These are phyloP conservation scores for Hydrophis major DNA, from an alignment of 2,797 vertebrate genomes.

Conservation along the genomic window DNA sequence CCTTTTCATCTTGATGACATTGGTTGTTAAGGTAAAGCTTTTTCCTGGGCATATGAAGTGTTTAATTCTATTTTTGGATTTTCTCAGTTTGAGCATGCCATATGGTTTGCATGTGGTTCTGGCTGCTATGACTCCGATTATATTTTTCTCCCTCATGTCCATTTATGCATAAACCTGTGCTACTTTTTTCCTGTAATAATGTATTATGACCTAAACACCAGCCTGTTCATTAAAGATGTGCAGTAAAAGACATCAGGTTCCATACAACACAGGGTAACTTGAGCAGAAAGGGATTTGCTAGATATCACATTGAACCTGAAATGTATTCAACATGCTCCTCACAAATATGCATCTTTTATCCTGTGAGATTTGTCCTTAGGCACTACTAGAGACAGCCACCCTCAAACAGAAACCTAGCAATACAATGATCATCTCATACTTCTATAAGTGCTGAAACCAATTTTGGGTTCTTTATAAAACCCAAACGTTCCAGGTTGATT, in stretches of 20 bases:
- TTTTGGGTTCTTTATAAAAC: background rate
- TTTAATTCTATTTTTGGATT: constrained; percentile 13
- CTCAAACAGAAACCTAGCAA: constrained; percentile 48
- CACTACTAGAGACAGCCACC: constrained; percentile 15
- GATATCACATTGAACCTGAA: constrained; percentile 31
- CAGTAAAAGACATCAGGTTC: background rate
- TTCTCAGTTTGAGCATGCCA: background rate
- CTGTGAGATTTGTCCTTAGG: background rate
- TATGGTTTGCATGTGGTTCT: constrained; percentile 14
- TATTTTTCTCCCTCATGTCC: constrained; percentile 11
- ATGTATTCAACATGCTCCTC: constrained; percentile 32
- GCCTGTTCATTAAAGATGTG: background rate
- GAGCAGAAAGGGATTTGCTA: constrained; percentile 19
- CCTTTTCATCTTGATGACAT: background rate
- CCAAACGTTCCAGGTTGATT: background rate
- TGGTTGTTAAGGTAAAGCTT: background rate
- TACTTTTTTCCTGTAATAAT: constrained; percentile 25
- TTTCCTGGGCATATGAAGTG: constrained; percentile 4
- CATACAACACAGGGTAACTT: background rate
- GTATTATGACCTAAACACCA: constrained; percentile 8
- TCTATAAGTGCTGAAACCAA: constrained; percentile 28
- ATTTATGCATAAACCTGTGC: constrained; percentile 20
- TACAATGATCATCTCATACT: constrained; percentile 30
- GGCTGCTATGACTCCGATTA: background rate
- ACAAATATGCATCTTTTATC: background rate